phyloP scores from a whole-genome alignment of 2,888 invertebrate species.

The Mesorhabditis sp. region DNA sequence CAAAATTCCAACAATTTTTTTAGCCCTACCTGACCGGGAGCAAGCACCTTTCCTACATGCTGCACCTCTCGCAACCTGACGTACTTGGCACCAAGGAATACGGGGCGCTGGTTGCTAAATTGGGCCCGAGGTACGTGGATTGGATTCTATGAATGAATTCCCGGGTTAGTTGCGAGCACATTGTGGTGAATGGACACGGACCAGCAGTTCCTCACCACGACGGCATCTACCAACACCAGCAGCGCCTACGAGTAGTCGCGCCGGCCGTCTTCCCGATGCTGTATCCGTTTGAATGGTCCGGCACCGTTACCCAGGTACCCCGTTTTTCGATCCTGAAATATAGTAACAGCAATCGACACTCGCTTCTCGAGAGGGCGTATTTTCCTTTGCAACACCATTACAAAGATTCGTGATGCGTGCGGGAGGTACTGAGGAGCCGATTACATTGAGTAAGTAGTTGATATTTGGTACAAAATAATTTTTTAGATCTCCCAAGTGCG shows the following conservation, averaged over 20 bases:
- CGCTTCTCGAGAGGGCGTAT: slow-evolving; percentile 11
- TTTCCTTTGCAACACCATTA: slow-evolving; percentile 27
- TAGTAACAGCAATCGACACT: slow-evolving; percentile 22
- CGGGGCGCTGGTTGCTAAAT: slow-evolving; percentile 23
- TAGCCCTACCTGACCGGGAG: slow-evolving; percentile 12
- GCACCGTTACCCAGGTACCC: slow-evolving; percentile 24
- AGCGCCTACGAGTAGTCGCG: slow-evolving; percentile 31
- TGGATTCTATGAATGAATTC: background rate
- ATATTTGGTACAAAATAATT: slow-evolving; percentile 8
- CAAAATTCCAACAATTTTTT: slow-evolving; percentile 7
- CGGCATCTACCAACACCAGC: slow-evolving; percentile 35
- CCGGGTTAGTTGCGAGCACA: slow-evolving; percentile 13
- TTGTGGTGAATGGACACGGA: slow-evolving; percentile 43
- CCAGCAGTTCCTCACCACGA: slow-evolving; percentile 45
- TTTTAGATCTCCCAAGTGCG: too few relatives aligned
- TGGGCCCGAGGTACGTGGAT: background rate
- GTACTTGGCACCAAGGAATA: slow-evolving; percentile 33
- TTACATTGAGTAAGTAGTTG: slow-evolving; percentile 10
- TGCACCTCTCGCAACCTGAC: slow-evolving; percentile 38
- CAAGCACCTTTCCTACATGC: slow-evolving; percentile 32
- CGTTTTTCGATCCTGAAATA: background rate
- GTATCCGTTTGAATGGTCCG: slow-evolving; percentile 32
- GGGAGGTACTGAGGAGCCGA: slow-evolving; percentile 10
- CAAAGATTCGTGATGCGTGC: slow-evolving; percentile 39
- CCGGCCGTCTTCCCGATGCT: slow-evolving; percentile 43